Evolutionary conservation across 2,797 vertebrate genomes (phyloP).

Genomic region (Cyclopterus lumpus): DNA sequence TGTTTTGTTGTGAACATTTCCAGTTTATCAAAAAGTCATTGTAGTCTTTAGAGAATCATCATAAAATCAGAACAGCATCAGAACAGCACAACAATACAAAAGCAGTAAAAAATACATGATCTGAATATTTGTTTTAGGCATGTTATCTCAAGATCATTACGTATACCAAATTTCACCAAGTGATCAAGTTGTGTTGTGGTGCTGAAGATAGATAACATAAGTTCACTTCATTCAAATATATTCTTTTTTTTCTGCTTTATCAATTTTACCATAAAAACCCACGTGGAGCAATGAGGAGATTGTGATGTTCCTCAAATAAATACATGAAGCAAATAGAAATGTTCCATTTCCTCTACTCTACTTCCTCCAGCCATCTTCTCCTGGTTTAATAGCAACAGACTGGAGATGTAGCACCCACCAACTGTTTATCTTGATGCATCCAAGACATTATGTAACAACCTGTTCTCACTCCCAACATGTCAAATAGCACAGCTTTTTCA

Average conservation of each 20-base stretch:
- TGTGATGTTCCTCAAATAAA: no score
- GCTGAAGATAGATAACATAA: background rate
- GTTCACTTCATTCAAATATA: background rate
- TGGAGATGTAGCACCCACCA: background rate
- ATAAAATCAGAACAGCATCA: background rate
- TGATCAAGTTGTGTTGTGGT: background rate
- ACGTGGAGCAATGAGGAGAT: background rate
- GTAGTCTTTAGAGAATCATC: background rate
- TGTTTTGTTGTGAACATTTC: background rate
- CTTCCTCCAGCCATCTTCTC: background rate
- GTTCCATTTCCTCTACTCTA: background rate
- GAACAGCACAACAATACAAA: background rate
- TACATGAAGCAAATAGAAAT: background rate
- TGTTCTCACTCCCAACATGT: background rate
- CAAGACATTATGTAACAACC: background rate
- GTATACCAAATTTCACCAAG: background rate
- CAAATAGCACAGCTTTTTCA: no score
- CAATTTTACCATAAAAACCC: background rate
- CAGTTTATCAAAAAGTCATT: slow-evolving; percentile 8
- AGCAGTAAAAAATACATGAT: background rate
- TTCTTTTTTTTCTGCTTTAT: background rate
- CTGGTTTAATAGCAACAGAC: background rate
- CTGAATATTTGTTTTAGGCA: background rate
- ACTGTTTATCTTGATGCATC: background rate
- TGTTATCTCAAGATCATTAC: background rate